Base-by-base conservation (phyloP, 1,140 invertebrate species). In the Rhynchophorus ferrugineus region DNA sequence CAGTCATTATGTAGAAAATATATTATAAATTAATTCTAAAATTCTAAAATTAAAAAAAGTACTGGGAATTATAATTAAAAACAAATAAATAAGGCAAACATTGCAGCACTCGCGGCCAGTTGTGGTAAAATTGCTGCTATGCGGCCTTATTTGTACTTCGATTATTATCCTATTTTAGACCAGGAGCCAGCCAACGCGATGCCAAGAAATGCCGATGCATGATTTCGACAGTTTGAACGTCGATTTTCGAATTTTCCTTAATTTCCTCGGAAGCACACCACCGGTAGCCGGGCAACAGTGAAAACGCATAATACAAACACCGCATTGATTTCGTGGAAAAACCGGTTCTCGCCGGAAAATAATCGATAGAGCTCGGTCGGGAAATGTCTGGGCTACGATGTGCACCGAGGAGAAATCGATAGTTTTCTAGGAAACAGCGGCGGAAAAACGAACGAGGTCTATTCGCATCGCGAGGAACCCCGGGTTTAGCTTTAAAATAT, bases 311-410 rank as follows among this genome's bases (percentile, higher is more conserved):
- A 64, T 61, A 66, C 65, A 66, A 67, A 65, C 63, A 65, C 48
- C 44, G 61, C 63, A 67, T 65, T 64, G 65, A 67, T 67, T 54
- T 65, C 56, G 44, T 51, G 46, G 51, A 56, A 60, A 58, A 63
- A 63, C 64, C 50, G 58, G 61, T 52, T 66, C 19, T 17, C 52
- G 59, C 59, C 49, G 58, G 56, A 63, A 61, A 61, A 66, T 60
- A 65, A 65, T 61, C 60, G 62, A 66, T 65, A 62, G 49, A 63
- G 61, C 56, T 13, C 34, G 38, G 38, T 16, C 33, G 22, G 24
- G 41, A 24, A 44, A 44, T 19, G 49, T 34, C 24, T 16, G 37
- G 47, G 47, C 16, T 20, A 17, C 21, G 13, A 21, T 13, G 19
- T 13, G 21, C 9, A 34, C 43, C 44, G 22, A 36, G 50, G 43